Evolutionary conservation across 2,797 vertebrate species (phyloP).

Genomic region (Hippoglossus hippoglossus): DNA sequence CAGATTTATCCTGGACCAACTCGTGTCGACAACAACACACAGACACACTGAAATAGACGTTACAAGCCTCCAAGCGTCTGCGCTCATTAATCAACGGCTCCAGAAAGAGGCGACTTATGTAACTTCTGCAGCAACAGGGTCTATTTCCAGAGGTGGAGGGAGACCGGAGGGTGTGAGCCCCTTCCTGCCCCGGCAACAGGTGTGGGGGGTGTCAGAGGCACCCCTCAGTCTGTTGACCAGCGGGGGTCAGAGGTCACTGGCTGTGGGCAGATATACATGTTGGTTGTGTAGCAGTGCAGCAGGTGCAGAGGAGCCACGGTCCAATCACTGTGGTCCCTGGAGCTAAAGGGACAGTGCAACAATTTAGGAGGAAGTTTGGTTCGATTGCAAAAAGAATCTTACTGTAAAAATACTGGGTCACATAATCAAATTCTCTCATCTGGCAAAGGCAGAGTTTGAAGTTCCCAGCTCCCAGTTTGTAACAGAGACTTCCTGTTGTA

Average conservation of each 20-base stretch:
- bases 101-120: slow-evolving; percentile 58
- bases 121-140: slow-evolving; percentile 59
- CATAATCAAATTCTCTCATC: no score
- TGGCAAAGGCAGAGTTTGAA: background rate
- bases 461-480: background rate
- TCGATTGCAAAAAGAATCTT: no score
- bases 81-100: slow-evolving; percentile 59
- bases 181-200: slow-evolving; percentile 52
- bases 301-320: slow-evolving; percentile 33
- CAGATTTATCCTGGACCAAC: background rate
- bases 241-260: slow-evolving; percentile 48
- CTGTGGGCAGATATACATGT: slow-evolving; percentile 3
- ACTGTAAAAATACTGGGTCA: no score
- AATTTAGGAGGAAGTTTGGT: no score
- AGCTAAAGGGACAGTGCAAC: background rate
- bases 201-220: slow-evolving; percentile 49
- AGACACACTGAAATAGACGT: slow-evolving; percentile 42
- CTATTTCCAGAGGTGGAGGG: slow-evolving; percentile 76
- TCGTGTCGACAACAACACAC: background rate
- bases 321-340: background rate
- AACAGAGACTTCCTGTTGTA: background rate
- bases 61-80: slow-evolving; percentile 6
- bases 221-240: slow-evolving; percentile 47
- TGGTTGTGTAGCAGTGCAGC: slow-evolving; percentile 36
- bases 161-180: slow-evolving; percentile 50